Percentiles rank a stretch among this genome's conserved stretches.
Conservation (phyloP, 1,140 invertebrate species). For the Rhopalosiphum padi region DNA sequence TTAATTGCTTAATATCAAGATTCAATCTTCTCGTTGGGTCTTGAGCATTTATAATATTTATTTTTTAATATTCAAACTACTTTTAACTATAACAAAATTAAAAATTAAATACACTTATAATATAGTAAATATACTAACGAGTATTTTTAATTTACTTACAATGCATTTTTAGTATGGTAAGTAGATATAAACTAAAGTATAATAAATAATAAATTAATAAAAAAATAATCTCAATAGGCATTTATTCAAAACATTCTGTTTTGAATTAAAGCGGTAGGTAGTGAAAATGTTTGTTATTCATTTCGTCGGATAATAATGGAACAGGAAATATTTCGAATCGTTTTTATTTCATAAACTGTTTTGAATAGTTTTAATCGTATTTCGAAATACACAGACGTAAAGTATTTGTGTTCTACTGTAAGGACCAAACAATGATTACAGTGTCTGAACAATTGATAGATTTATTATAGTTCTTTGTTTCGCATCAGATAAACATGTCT, state of each 20-base stretch:
- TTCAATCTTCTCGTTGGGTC: background rate
- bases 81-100: background rate
- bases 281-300: background rate
- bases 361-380: constrained; percentile 13
- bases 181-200: background rate
- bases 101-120: background rate
- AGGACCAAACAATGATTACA: constrained; percentile 10
- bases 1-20: background rate
- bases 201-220: background rate
- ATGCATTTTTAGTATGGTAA: background rate
- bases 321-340: background rate
- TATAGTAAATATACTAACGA: background rate
- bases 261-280: background rate
- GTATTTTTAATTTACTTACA: background rate
- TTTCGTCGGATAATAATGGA: background rate
- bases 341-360: constrained; percentile 20
- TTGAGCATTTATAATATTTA: background rate
- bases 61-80: background rate
- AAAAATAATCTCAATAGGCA: background rate
- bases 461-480: constrained; percentile 36
- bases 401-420: background rate
- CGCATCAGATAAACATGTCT: constrained; percentile 26
- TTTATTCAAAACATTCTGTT: background rate
- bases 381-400: constrained; percentile 1
- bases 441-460: background rate